Percentiles rank a stretch among this genome's conserved stretches.
These are phyloP conservation scores for Chelonoidis abingdonii DNA, from an alignment of 2,113 vertebrate genomes.

Conservation along the genomic window DNA sequence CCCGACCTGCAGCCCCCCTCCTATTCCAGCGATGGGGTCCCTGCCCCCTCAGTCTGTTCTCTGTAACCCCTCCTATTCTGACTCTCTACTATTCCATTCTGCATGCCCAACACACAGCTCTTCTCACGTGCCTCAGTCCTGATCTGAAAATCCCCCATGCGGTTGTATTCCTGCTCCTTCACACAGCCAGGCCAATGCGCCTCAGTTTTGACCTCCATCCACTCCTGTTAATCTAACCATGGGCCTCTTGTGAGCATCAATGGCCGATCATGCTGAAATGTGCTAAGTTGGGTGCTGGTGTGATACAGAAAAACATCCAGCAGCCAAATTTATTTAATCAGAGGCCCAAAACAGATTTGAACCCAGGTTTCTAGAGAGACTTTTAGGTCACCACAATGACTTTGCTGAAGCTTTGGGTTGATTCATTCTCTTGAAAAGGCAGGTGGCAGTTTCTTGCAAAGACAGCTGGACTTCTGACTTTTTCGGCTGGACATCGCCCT, in stretches of 20 bases:
- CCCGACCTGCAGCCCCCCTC: neutral
- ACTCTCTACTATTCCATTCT: neutral
- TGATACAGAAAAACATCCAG: rapidly evolving
- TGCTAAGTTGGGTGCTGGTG: neutral
- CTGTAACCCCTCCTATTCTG: neutral
- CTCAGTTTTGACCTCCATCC: neutral
- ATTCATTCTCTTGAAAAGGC: neutral
- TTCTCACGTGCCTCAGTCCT: neutral
- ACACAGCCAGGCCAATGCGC: neutral
- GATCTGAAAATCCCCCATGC: neutral
- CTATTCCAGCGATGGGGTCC: rapidly evolving
- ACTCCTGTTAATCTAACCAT: neutral
- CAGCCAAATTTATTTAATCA: neutral
- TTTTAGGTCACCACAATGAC: rapidly evolving
- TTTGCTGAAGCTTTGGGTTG: neutral
- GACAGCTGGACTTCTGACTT: neutral
- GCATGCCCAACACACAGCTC: neutral
- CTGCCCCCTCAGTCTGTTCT: neutral
- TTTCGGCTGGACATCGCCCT: neutral
- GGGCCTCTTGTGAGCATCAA: neutral
- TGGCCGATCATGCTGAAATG: neutral
- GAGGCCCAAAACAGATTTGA: neutral
- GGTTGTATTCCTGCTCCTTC: neutral
- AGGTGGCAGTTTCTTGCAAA: neutral
- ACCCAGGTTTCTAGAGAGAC: neutral